These are phyloP conservation scores for Drosophila watanabei DNA, from an alignment of 1,140 invertebrate genomes.

Conservation along the genomic window DNA sequence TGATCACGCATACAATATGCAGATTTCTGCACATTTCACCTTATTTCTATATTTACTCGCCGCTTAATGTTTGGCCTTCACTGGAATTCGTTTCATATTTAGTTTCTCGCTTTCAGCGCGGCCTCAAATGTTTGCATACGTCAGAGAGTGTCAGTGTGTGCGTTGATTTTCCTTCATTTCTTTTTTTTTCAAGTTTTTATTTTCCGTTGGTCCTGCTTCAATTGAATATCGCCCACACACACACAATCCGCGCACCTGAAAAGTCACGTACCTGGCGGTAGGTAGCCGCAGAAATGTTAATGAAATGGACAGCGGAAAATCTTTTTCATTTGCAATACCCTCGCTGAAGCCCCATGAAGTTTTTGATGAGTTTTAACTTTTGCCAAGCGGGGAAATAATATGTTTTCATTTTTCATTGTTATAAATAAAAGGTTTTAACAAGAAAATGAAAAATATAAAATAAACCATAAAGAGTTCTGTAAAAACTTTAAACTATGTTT, in stretches of 20 bases:
- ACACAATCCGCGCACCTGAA: slow-evolving; percentile 25
- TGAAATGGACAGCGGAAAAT: slow-evolving; percentile 66
- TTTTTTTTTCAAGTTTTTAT: background rate
- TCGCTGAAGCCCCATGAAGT: background rate
- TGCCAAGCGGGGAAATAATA: background rate
- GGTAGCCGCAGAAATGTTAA: slow-evolving; percentile 60
- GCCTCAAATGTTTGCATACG: slow-evolving; percentile 43
- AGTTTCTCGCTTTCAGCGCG: slow-evolving; percentile 35
- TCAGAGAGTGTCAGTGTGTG: slow-evolving; percentile 19
- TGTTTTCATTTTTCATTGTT: background rate
- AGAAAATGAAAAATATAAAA: background rate
- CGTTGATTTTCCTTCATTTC: slow-evolving; percentile 19
- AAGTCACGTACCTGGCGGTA: slow-evolving; percentile 44
- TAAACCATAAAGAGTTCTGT: background rate
- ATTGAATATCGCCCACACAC: slow-evolving; percentile 39
- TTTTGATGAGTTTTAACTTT: background rate
- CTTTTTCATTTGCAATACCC: slow-evolving; percentile 28
- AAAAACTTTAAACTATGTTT: background rate
- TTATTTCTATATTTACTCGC: slow-evolving; percentile 35
- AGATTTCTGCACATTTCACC: slow-evolving; percentile 22
- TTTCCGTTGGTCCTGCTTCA: slow-evolving; percentile 18
- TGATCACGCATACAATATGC: slow-evolving; percentile 26
- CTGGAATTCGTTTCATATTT: slow-evolving; percentile 45
- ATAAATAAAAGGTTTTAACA: background rate
- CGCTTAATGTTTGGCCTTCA: slow-evolving; percentile 41